Evolutionary conservation across 2,797 vertebrate genomes (phyloP), one percentile per base, ranked within the genome.

Genomic region (Spondyliosoma cantharus): DNA sequence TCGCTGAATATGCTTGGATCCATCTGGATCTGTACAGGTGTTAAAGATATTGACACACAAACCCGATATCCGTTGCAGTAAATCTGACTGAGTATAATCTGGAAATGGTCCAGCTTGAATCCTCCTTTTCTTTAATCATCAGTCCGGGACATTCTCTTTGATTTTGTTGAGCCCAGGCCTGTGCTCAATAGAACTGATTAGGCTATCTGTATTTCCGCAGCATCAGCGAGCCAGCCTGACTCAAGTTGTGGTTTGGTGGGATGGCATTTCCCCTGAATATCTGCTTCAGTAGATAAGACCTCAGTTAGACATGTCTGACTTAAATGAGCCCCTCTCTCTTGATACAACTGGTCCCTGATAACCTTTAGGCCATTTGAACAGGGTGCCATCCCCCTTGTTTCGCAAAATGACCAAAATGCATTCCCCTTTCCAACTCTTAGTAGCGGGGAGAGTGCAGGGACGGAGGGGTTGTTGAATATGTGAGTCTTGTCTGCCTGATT

Each of bases 231-330:
- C 25, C 29, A 50, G 52, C 14, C 20, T 81, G 70, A 69, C 70
- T 85, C 42, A 67, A 73, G 53, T 62, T 22, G 29, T 62, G 61
- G 13, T 48, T 83, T 15, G 63, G 43, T 46, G 54, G 61, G 71
- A 50, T 77, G 57, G 80, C 24, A 24, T 70, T 76, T 62, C 42
- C 58, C 50, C 45, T 74, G 37, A 75, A 66, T 45, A 48, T 76
- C 54, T 71, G 43, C 54, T 57, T 45, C 14, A 56, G 50, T 37
- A 61, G 58, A 78, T 76, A 61, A 77, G 70, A 61, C 68, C 54
- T 64, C 17, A 62, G n/a, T 60, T 22, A 53, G 37, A 70, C 42
- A 43, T 25, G 12, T 25, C 24, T 63, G 60, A 50, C 42, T 43
- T 43, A 1, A 50, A 13, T 24, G 25, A 63, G 14, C 27, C 32